Evolutionary conservation across 2,888 invertebrate species (phyloP).

Genomic region (Cerceris rybyensis): DNA sequence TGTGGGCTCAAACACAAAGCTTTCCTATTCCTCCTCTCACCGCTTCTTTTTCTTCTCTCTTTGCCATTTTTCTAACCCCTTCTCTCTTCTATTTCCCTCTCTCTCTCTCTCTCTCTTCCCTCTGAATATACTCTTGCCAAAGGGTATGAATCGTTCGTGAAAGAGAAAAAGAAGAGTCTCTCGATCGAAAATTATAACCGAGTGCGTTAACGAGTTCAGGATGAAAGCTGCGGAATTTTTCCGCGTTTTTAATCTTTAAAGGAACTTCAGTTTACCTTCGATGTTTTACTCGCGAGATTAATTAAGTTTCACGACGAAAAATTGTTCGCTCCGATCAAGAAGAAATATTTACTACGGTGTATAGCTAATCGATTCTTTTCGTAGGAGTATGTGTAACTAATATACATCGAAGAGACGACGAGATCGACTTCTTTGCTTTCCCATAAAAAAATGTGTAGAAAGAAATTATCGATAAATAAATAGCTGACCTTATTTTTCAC

Average conservation of each 20-base stretch:
- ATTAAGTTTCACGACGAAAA: conserved; percentile 9
- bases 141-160: conserved; percentile 26
- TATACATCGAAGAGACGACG: background rate
- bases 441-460: conserved; percentile 6
- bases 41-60: conserved; percentile 5
- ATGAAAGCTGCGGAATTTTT: background rate
- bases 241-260: background rate
- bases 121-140: conserved; percentile 10
- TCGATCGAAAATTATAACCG: conserved; percentile 13
- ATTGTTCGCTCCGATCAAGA: conserved; percentile 2
- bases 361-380: conserved; percentile 38
- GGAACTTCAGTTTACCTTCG: background rate
- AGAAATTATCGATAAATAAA: conserved; percentile 3
- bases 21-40: conserved; percentile 38
- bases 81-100: background rate
- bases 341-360: conserved; percentile 6
- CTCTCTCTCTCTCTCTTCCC: conserved; percentile 5
- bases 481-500: background rate
- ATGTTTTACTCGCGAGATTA: conserved; percentile 3
- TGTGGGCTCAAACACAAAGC: conserved; percentile 63
- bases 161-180: conserved; percentile 2
- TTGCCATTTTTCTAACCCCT: conserved; percentile 29
- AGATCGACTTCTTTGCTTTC: too few relatives aligned
- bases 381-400: background rate
- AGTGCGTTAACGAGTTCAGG: background rate